Evolutionary conservation across 2,113 vertebrate genomes (phyloP), one percentile per base, ranked within the genome.

Genomic region (Gopherus flavomarginatus): DNA sequence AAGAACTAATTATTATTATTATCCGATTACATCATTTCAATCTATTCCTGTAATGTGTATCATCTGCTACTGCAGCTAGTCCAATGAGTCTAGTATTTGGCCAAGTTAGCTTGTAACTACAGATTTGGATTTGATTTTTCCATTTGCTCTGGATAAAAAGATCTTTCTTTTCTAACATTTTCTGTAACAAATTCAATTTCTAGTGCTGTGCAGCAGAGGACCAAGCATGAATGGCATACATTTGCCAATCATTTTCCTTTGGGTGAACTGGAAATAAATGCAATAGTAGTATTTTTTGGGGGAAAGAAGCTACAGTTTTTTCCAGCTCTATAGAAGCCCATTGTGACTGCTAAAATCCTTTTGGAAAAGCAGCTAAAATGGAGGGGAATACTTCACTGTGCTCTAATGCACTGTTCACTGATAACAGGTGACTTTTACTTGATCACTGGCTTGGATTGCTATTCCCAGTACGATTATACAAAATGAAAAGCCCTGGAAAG

Each of bases 131-230:
- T 92, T 94, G 54, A 90, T 94, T 92, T 94, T 94, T 94, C 83
- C 81, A 96, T 97, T 97, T 96, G 93, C 92, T 94, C 93, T 96
- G 96, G 86, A 89, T 94, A 92, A 93, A 97, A 96, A 96, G 83
- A 95, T 89, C 93, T 59, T 96, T 96, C 85, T 90, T 97, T 96
- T 93, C 87, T 90, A 95, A 89, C 65, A 84, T 95, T 97, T 96
- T 93, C 95, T 95, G 81, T 97, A 97, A 96, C 96, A 94, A 97
- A 97, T 97, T 95, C 65, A 96, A 97, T 97, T 97, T 97, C 92
- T 96, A 91, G 89, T 85, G 47, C 88, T 92, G 50, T 97, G 87
- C 87, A 80, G 93, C 94, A 96, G 81, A 0, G 1, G 69, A 88
- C 79, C 91, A 89, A 94, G 89, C 86, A 97, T 94, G 96, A 97